These are phyloP conservation scores for Smutsia gigantea DNA, from an alignment of 2,797 vertebrate species.

Conservation along the genomic window DNA sequence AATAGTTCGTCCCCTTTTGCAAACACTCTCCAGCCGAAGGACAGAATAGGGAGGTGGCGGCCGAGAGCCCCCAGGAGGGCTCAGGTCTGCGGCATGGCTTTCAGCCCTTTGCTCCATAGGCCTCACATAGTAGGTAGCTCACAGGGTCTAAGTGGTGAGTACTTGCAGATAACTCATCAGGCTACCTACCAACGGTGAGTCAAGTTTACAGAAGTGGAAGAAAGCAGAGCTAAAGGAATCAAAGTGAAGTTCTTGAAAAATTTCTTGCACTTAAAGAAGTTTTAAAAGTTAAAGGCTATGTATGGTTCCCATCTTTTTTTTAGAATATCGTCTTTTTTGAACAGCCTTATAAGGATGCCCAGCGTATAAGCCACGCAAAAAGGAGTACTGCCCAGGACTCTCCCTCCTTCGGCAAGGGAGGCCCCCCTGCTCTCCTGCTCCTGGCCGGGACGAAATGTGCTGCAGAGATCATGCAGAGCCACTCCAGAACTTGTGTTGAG, in stretches of 20 bases:
- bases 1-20: not conserved
- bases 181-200: too few species aligned
- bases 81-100: accelerated
- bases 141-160: too few species aligned
- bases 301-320: not conserved
- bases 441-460: not conserved
- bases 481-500: accelerated
- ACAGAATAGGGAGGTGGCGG: not conserved
- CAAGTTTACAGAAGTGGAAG: too few species aligned
- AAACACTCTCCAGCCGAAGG: not conserved
- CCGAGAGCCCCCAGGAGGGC: too few species aligned
- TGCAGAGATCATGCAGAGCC: not conserved
- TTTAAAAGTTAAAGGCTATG: not conserved
- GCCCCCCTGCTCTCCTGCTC: too few species aligned
- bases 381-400: not conserved
- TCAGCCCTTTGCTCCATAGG: too few species aligned
- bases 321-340: not conserved
- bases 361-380: not conserved
- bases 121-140: too few species aligned
- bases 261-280: not conserved
- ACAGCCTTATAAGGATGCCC: not conserved
- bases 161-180: too few species aligned
- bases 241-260: too few species aligned
- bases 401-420: too few species aligned
- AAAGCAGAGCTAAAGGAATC: too few species aligned